phyloP scores from a whole-genome alignment of 2,888 invertebrate species.

The Halocaridina rubra region DNA sequence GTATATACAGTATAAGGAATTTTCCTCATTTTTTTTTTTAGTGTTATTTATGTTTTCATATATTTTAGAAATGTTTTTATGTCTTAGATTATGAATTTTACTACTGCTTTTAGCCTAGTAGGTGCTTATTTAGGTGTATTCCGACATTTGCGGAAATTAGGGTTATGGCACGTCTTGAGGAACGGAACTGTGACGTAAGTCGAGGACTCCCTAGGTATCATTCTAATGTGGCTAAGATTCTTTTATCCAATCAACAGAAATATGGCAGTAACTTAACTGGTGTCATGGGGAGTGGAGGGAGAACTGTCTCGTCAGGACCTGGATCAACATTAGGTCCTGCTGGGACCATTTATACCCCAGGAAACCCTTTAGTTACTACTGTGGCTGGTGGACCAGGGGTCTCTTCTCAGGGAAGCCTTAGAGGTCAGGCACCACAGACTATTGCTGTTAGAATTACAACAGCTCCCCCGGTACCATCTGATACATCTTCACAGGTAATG shows the following conservation, averaged over 20 bases:
- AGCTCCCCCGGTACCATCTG: slow-evolving; percentile 18
- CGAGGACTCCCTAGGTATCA: no score
- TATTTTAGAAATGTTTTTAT: no score
- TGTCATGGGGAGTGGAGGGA: slow-evolving; percentile 27
- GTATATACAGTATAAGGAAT: no score
- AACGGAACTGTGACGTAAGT: no score
- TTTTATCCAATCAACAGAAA: slow-evolving; percentile 19
- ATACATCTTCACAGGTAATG: slow-evolving; percentile 40
- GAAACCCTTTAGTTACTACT: slow-evolving; percentile 34
- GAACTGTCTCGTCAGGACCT: slow-evolving; percentile 9
- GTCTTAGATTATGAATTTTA: no score
- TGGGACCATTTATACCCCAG: slow-evolving; percentile 27
- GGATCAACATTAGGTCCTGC: background rate
- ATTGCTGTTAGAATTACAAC: slow-evolving; percentile 51
- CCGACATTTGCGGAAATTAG: no score
- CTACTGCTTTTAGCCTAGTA: no score
- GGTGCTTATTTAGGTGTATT: no score
- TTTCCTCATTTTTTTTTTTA: no score
- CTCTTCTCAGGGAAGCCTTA: slow-evolving; percentile 25
- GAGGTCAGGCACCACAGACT: slow-evolving; percentile 19
- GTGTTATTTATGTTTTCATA: no score
- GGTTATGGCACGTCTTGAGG: no score
- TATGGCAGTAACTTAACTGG: slow-evolving; percentile 12
- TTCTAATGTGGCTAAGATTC: no score
- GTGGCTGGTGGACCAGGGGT: slow-evolving; percentile 23